Conservation (phyloP, 1,140 invertebrate species). For the Caenorhabditis latens region DNA sequence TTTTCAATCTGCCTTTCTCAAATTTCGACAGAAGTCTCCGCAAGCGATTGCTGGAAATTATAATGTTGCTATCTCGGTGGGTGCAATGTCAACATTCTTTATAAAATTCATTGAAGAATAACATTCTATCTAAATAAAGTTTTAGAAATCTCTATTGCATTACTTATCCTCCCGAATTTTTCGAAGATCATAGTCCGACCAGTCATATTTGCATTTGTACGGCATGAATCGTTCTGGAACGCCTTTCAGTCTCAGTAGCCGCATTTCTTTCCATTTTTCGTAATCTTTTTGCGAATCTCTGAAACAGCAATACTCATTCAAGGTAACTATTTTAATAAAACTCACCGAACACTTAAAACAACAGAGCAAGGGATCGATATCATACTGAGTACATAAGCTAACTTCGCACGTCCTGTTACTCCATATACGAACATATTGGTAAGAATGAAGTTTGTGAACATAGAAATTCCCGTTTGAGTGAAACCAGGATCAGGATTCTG, state of each 20-base stretch:
- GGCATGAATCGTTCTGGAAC: constrained; percentile 64
- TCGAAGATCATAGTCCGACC: constrained; percentile 64
- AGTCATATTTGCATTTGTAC: constrained; percentile 67
- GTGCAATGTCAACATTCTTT: no score
- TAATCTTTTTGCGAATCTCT: constrained; percentile 65
- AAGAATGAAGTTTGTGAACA: constrained; percentile 61
- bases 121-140: no score
- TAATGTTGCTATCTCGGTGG: no score
- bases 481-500: constrained; percentile 66
- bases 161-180: constrained; percentile 54
- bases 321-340: no score
- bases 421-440: constrained; percentile 68
- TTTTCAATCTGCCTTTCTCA: no score
- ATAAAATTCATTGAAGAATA: no score
- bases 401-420: constrained; percentile 58
- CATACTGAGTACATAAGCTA: constrained; percentile 61
- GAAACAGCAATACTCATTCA: not conserved
- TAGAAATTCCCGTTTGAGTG: constrained; percentile 63
- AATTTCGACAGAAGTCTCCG: no score
- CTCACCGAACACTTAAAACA: constrained; percentile 25
- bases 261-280: constrained; percentile 67
- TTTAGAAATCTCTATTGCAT: not conserved
- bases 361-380: constrained; percentile 64
- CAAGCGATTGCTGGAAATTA: not conserved
- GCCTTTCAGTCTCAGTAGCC: constrained; percentile 55